These are phyloP conservation scores for Falco cherrug DNA, from an alignment of 2,797 vertebrate genomes.

Conservation along the genomic window DNA sequence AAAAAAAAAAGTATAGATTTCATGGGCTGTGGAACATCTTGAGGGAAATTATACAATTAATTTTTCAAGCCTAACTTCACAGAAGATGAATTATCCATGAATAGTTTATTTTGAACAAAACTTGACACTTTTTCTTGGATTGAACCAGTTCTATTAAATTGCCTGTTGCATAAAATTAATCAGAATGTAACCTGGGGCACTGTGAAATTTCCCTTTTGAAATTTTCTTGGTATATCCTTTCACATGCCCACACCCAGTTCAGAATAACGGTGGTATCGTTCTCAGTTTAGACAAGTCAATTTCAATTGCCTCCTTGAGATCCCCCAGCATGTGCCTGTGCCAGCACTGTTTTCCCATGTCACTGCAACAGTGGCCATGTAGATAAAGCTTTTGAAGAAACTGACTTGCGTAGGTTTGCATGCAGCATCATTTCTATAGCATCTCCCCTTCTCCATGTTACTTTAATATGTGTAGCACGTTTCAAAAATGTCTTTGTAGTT, in stretches of 20 bases:
- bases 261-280: not conserved
- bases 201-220: not conserved
- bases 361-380: not conserved
- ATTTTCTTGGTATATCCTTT: not conserved
- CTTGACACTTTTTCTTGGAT: not conserved
- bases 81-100: not conserved
- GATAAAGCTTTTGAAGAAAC: not conserved
- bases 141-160: not conserved
- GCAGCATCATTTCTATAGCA: not conserved
- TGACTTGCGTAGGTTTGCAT: not conserved
- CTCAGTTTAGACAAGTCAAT: not conserved
- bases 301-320: not conserved
- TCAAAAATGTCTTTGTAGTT: not conserved
- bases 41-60: not conserved
- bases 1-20: not conserved
- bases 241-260: not conserved
- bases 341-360: not conserved
- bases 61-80: constrained; percentile 18
- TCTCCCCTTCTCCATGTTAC: not conserved
- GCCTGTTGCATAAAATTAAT: not conserved
- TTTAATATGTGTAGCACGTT: not conserved
- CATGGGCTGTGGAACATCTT: not conserved
- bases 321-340: not conserved
- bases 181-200: not conserved
- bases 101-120: constrained; percentile 27